Base-by-base conservation (phyloP, 2,888 invertebrate species). In the Chrysina gloriosa region DNA sequence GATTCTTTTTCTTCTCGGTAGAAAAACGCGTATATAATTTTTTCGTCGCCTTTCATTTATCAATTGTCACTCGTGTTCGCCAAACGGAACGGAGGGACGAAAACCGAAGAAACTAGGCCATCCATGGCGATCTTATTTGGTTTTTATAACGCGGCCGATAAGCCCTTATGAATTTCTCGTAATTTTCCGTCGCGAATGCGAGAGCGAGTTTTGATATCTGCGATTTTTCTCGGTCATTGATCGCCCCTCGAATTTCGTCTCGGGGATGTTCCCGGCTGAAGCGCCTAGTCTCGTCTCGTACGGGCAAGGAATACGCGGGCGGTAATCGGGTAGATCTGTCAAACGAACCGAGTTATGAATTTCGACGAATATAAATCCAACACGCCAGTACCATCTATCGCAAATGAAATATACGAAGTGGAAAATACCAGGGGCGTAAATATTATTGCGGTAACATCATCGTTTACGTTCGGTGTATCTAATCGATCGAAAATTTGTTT, bases 161-260 rank as follows among this genome's bases (percentile, higher is more conserved):
- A 52, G 29, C 27, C 50, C 29, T 31, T 52, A 52, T 52, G 50
- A 52, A 52, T 52, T 52, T 29, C 50, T 52, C 31, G 29, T 52
- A 52, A 52, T 52, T 52, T 52, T 52, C 16, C 50, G 29, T 27
- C 7, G 50, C 29, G 16, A 6, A 6, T 19, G 16, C 6, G 29
- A 27, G 27, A 27, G 29, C 27, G 50, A 52, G 29, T 52, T 52
- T 52, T 52, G 50, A 52, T 52, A 52, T 29, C 50, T 52, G 50
- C 50, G 50, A 52, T 52, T 52, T 52, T 52, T 52, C 50, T 52
- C 29, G 27, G 29, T 29, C 50, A 52, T 52, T 52, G 50, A 52
- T 52, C 50, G 29, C 16, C 7, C 27, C 39, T 11, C 11, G 39
- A n/a, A n/a, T n/a, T n/a, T n/a, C n/a, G n/a, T n/a, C 11, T 39